A percentile compares a stretch with the other conserved stretches of the same genome.
Evolutionary conservation across 1,140 invertebrate species (phyloP).

Genomic region (Sarcophaga peregrina): DNA sequence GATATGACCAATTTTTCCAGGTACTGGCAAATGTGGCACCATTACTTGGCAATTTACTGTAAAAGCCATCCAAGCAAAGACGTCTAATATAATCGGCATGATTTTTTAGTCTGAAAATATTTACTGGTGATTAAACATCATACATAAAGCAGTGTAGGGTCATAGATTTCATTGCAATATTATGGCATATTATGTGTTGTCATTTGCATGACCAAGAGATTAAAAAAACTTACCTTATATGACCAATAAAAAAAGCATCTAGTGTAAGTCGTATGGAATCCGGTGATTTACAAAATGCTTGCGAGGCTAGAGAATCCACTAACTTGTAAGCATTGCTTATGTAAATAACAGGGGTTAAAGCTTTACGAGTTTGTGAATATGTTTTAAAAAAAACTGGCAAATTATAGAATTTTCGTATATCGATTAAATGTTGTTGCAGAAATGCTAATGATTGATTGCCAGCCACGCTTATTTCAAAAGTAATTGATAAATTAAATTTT

Average conservation of each 20-base stretch:
- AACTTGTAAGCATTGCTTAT: slow-evolving; percentile 72
- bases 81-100: slow-evolving; percentile 64
- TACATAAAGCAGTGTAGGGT: not conserved
- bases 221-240: slow-evolving; percentile 64
- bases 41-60: slow-evolving; percentile 73
- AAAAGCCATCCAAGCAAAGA: slow-evolving; percentile 74
- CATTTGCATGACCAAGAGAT: not conserved
- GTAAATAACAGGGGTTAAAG: slow-evolving; percentile 70
- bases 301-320: slow-evolving; percentile 68
- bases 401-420: slow-evolving; percentile 47
- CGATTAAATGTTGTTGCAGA: slow-evolving; percentile 59
- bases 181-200: not conserved
- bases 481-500: slow-evolving; percentile 60
- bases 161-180: not conserved
- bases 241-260: slow-evolving; percentile 72
- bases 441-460: slow-evolving; percentile 58
- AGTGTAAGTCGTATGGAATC: slow-evolving; percentile 68
- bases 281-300: slow-evolving; percentile 68
- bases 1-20: slow-evolving; percentile 74
- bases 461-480: slow-evolving; percentile 60
- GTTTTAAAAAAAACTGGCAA: slow-evolving; percentile 70
- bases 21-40: slow-evolving; percentile 73
- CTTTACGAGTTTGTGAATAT: slow-evolving; percentile 61
- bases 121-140: too few relatives aligned
- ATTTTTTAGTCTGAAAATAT: slow-evolving; percentile 56